Evolutionary conservation across 1,140 invertebrate genomes (phyloP).

Genomic region (Notospermus geniculatus): DNA sequence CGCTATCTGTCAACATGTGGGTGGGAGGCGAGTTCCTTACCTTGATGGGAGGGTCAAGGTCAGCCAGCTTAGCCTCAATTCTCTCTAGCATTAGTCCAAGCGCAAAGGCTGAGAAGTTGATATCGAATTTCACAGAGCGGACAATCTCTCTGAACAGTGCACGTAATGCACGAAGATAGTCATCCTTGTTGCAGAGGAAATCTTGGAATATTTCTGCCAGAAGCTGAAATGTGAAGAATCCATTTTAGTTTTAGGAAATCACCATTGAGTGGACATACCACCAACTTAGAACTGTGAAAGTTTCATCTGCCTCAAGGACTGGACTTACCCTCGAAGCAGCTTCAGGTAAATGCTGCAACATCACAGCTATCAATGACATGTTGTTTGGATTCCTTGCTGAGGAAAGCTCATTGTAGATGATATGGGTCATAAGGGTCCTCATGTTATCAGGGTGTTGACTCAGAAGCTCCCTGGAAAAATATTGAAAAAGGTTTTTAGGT

Average conservation of each 20-base stretch:
- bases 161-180: conserved; percentile 81
- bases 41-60: conserved; percentile 51
- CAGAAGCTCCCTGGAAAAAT: conserved; percentile 71
- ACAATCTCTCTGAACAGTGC: conserved; percentile 83
- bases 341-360: conserved; percentile 71
- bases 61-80: conserved; percentile 49
- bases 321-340: conserved; percentile 52
- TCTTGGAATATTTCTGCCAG: conserved; percentile 69
- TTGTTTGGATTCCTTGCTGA: conserved; percentile 88
- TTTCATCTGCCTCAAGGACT: no score
- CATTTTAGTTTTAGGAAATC: no score
- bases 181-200: conserved; percentile 81
- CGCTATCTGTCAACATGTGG: no score
- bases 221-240: no score
- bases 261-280: no score
- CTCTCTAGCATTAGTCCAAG: conserved; percentile 68
- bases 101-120: conserved; percentile 71
- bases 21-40: no score
- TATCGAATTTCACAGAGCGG: conserved; percentile 76
- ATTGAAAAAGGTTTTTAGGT: no score
- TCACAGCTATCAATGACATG: conserved; percentile 79
- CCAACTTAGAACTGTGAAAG: no score
- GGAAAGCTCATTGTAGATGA: conserved; percentile 92
- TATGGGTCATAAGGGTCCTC: conserved; percentile 82
- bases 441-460: conserved; percentile 77